Percentiles rank a stretch among this genome's conserved stretches.
Conservation (phyloP, 1,140 invertebrate genomes). For the Apis cerana region DNA sequence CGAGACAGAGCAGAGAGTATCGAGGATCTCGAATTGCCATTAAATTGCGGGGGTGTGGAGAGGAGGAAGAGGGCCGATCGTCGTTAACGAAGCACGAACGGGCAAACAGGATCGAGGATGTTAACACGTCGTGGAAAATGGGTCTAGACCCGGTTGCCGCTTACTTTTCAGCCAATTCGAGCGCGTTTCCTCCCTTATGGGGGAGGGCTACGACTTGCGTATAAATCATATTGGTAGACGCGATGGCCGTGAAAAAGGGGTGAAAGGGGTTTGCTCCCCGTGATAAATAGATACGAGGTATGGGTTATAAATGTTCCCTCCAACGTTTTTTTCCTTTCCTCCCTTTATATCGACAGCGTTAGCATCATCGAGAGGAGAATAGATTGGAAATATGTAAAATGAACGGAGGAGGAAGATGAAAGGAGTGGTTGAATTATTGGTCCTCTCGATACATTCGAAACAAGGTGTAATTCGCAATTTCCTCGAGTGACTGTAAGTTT, state of each 20-base stretch:
- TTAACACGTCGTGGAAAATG: conserved; percentile 39
- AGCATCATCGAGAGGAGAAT: too few relatives aligned
- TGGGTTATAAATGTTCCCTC: too few relatives aligned
- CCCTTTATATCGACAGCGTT: too few relatives aligned
- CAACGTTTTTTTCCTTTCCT: too few relatives aligned
- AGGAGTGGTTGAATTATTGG: too few relatives aligned
- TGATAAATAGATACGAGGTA: too few relatives aligned
- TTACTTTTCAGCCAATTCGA: conserved; percentile 59
- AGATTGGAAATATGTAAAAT: too few relatives aligned
- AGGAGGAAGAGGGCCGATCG: not conserved
- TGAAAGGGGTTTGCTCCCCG: too few relatives aligned
- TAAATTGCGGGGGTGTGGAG: not conserved
- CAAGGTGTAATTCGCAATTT: too few relatives aligned
- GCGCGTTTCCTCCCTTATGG: conserved; percentile 22
- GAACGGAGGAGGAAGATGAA: too few relatives aligned
- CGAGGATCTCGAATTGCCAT: not conserved
- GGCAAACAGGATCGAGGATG: conserved; percentile 4
- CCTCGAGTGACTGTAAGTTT: too few relatives aligned
- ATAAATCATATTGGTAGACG: conserved; percentile 64
- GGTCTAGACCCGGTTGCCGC: conserved; percentile 38
- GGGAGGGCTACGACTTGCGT: conserved; percentile 46
- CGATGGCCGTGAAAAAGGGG: not conserved
- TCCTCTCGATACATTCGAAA: too few relatives aligned
- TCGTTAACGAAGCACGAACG: conserved; percentile 37
- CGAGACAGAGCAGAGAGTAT: not conserved